Evolutionary conservation across 2,888 invertebrate genomes (phyloP).

Genomic region (Parelbella ahira): DNA sequence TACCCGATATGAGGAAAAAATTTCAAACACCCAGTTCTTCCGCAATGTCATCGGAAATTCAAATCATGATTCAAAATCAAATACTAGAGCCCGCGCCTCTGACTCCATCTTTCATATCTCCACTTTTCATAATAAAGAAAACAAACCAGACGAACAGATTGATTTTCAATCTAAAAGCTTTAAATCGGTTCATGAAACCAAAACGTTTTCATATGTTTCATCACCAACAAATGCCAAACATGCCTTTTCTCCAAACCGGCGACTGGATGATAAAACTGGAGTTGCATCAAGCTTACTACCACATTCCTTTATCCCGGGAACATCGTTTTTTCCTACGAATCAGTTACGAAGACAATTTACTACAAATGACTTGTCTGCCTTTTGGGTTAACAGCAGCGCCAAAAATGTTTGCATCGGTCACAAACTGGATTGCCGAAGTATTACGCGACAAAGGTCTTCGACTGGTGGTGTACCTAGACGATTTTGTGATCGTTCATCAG

Average conservation of each 20-base stretch:
- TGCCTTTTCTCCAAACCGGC: conserved; percentile 25
- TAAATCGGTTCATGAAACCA: conserved; percentile 24
- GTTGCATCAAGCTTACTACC: conserved; percentile 28
- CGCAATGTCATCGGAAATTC: too few relatives aligned
- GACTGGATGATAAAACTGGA: conserved; percentile 30
- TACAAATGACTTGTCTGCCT: conserved; percentile 30
- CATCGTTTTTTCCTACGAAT: conserved; percentile 25
- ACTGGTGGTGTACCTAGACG: conserved; percentile 27
- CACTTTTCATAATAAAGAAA: neutral
- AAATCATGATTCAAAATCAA: too few relatives aligned
- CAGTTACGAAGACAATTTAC: conserved; percentile 21
- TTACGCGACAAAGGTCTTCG: conserved; percentile 25
- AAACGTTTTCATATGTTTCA: conserved; percentile 26
- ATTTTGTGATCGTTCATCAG: conserved; percentile 19
- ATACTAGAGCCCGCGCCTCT: too few relatives aligned
- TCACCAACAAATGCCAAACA: conserved; percentile 16
- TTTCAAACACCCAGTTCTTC: too few relatives aligned
- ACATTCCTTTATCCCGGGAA: conserved; percentile 18
- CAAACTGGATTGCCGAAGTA: conserved; percentile 29
- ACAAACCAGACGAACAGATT: conserved; percentile 9
- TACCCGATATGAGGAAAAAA: too few relatives aligned
- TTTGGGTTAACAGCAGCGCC: conserved; percentile 31
- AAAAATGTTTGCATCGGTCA: conserved; percentile 26
- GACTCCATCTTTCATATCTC: neutral
- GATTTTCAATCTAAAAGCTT: conserved; percentile 27